Conservation (phyloP, 2,797 vertebrate genomes). For the Sandelia bainsii region DNA sequence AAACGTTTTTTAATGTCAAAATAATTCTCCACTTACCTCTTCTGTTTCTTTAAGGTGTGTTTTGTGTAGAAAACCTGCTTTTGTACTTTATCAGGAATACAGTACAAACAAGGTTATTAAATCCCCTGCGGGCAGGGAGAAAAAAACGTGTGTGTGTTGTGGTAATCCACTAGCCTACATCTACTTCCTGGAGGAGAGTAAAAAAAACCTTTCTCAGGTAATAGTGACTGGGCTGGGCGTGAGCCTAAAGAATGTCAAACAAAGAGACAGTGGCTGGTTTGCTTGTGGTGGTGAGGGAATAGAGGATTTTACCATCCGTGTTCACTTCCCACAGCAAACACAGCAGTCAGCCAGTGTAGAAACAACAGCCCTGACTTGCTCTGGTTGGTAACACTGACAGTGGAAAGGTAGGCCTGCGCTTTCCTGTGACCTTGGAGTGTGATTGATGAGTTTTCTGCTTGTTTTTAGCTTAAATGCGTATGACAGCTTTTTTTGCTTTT, state of each 20-base stretch:
- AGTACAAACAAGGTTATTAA: slow-evolving; percentile 59
- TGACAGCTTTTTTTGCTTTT: background rate
- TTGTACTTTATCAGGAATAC: slow-evolving; percentile 55
- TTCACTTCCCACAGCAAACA: slow-evolving; percentile 45
- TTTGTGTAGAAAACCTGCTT: slow-evolving; percentile 40
- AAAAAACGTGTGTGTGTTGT: slow-evolving; percentile 33
- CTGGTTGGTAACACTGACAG: no score
- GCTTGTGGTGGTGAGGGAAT: slow-evolving; percentile 13
- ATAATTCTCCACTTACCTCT: background rate
- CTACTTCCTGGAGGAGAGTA: slow-evolving; percentile 64
- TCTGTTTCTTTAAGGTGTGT: background rate
- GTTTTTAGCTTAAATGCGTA: background rate
- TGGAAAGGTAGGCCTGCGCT: slow-evolving; percentile 63
- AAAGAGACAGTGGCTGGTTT: slow-evolving; percentile 62
- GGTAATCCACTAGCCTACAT: slow-evolving; percentile 35
- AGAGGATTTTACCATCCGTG: slow-evolving; percentile 58
- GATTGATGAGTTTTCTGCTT: background rate
- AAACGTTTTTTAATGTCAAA: background rate
- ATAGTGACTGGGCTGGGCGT: slow-evolving; percentile 89
- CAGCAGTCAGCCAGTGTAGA: slow-evolving; percentile 31
- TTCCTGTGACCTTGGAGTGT: slow-evolving; percentile 52
- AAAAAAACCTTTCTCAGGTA: slow-evolving; percentile 76
- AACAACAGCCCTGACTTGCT: slow-evolving; percentile 7
- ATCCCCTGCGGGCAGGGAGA: slow-evolving; percentile 43
- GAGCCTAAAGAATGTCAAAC: slow-evolving; percentile 86